These are phyloP conservation scores for Silurus lanzhouensis DNA, from an alignment of 2,797 vertebrate species.

Conservation along the genomic window DNA sequence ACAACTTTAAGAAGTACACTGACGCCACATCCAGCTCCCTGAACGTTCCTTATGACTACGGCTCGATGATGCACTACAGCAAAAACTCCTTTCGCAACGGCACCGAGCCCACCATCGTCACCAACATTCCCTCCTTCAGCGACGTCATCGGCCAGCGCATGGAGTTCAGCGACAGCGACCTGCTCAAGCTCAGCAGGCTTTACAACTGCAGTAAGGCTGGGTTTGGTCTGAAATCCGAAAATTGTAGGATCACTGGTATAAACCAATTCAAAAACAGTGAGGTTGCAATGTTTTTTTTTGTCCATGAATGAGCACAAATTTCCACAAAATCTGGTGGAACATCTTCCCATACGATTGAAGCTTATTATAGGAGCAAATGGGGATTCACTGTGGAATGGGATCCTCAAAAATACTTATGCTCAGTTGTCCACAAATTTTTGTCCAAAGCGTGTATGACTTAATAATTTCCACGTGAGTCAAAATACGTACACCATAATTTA, in stretches of 20 bases:
- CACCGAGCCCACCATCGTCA: slow-evolving; percentile 85
- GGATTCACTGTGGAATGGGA: too few relatives aligned
- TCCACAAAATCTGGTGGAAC: too few relatives aligned
- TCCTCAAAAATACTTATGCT: too few relatives aligned
- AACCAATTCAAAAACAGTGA: not conserved
- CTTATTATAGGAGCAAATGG: too few relatives aligned
- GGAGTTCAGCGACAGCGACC: slow-evolving; percentile 91
- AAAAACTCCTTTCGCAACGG: slow-evolving; percentile 84
- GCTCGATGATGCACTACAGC: slow-evolving; percentile 95
- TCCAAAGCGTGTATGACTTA: too few relatives aligned
- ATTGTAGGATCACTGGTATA: not conserved
- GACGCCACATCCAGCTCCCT: slow-evolving; percentile 79
- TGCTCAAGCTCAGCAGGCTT: slow-evolving; percentile 83
- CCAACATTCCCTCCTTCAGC: slow-evolving; percentile 83
- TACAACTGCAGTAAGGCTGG: slow-evolving; percentile 87
- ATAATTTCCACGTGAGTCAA: too few relatives aligned
- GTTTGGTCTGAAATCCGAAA: not conserved
- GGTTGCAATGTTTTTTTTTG: not conserved
- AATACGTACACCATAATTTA: too few relatives aligned
- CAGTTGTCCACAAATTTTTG: too few relatives aligned
- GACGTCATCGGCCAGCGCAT: slow-evolving; percentile 91
- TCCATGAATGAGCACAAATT: too few relatives aligned
- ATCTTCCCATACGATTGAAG: too few relatives aligned
- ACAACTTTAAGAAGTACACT: slow-evolving; percentile 86
- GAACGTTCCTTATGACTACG: slow-evolving; percentile 92